phyloP scores from a whole-genome alignment of 2,113 vertebrate species.

The Toxostoma redivivum region DNA sequence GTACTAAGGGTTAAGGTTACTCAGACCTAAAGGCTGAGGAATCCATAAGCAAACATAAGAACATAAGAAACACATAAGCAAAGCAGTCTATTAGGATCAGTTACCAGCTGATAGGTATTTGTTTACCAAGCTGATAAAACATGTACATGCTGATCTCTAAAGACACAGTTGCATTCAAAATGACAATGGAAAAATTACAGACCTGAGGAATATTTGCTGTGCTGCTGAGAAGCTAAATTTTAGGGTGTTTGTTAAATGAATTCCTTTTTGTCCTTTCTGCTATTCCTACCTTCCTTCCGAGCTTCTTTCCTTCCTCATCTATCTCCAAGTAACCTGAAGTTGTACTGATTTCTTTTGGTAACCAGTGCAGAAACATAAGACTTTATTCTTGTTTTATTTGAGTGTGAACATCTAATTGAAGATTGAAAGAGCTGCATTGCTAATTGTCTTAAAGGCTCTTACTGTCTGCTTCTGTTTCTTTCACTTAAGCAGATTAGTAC shows the following conservation, averaged over 20 bases:
- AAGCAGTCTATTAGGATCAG: neutral
- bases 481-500: neutral
- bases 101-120: neutral
- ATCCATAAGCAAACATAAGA: neutral
- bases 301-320: neutral
- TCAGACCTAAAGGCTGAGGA: neutral
- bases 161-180: neutral
- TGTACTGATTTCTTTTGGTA: neutral
- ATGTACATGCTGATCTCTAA: neutral
- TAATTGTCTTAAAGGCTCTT: neutral
- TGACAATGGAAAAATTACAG: neutral
- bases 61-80: neutral
- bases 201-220: neutral
- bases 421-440: neutral
- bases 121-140: neutral
- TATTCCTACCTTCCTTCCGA: neutral
- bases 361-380: accelerated
- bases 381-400: neutral
- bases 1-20: neutral
- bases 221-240: neutral
- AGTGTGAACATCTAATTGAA: neutral
- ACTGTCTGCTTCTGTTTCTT: neutral
- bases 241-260: neutral
- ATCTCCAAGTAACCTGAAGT: neutral
- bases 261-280: neutral